Evolutionary conservation across 2,113 vertebrate species (phyloP).

Genomic region (Fulica atra): DNA sequence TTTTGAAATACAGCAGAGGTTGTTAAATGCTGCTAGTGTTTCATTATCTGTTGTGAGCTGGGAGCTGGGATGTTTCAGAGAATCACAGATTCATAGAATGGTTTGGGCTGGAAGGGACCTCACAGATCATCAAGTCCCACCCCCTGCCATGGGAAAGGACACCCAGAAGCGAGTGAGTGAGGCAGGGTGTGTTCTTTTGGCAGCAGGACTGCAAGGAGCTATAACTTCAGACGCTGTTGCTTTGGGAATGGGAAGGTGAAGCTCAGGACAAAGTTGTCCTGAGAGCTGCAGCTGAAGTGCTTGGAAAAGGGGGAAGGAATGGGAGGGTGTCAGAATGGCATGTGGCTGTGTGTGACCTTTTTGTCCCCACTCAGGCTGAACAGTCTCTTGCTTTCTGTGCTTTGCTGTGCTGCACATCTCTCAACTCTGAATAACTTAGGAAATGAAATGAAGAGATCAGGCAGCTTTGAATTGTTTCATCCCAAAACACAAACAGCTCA

Average conservation of each 20-base stretch:
- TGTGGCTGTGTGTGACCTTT: accelerated
- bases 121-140: no score
- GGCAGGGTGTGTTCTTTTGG: not conserved
- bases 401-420: not conserved
- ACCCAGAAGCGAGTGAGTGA: not conserved
- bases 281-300: not conserved
- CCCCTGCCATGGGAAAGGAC: no score
- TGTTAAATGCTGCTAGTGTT: not conserved
- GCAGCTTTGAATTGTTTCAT: not conserved
- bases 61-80: no score
- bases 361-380: not conserved
- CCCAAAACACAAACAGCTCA: not conserved
- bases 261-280: not conserved
- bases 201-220: not conserved
- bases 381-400: not conserved
- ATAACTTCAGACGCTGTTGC: no score
- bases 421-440: accelerated
- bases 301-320: not conserved
- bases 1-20: not conserved
- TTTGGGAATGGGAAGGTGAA: not conserved
- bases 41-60: not conserved
- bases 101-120: no score
- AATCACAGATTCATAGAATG: no score
- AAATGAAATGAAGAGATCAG: not conserved
- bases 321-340: not conserved